Evolutionary conservation across 2,888 invertebrate genomes (phyloP).

Genomic region (Latrodectus elegans): DNA sequence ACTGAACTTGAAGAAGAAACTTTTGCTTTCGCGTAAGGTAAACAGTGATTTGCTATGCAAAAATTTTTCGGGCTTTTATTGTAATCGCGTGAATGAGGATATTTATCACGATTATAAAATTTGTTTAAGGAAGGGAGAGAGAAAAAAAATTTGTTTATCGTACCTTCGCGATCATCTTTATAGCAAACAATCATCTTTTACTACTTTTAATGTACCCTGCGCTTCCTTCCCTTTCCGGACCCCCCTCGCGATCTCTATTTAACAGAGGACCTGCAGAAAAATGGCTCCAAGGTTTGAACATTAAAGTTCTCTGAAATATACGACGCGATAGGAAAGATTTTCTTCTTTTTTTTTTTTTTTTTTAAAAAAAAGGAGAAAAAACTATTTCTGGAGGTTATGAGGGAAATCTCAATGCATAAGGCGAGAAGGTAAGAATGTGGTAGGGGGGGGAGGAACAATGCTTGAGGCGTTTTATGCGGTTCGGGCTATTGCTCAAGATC

Average conservation of each 20-base stretch:
- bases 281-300: slow-evolving; percentile 55
- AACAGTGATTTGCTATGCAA: slow-evolving; percentile 55
- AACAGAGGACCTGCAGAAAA: slow-evolving; percentile 15
- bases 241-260: neutral
- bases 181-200: slow-evolving; percentile 68
- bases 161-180: slow-evolving; percentile 50
- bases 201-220: slow-evolving; percentile 58
- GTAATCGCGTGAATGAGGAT: slow-evolving; percentile 50
- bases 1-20: neutral
- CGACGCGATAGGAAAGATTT: slow-evolving; percentile 53
- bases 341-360: slow-evolving; percentile 19
- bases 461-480: slow-evolving; percentile 27
- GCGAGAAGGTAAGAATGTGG: neutral
- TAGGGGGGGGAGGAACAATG: neutral
- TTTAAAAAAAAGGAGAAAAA: slow-evolving; percentile 10
- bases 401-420: no score
- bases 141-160: slow-evolving; percentile 58
- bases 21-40: slow-evolving; percentile 47
- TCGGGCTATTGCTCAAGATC: slow-evolving; percentile 32
- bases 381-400: no score
- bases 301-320: slow-evolving; percentile 63
- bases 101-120: slow-evolving; percentile 69
- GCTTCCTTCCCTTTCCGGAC: neutral
- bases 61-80: slow-evolving; percentile 53
- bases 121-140: slow-evolving; percentile 52